Base-by-base conservation (phyloP, 2,797 vertebrate species). In the Chelidonichthys spinosus region DNA sequence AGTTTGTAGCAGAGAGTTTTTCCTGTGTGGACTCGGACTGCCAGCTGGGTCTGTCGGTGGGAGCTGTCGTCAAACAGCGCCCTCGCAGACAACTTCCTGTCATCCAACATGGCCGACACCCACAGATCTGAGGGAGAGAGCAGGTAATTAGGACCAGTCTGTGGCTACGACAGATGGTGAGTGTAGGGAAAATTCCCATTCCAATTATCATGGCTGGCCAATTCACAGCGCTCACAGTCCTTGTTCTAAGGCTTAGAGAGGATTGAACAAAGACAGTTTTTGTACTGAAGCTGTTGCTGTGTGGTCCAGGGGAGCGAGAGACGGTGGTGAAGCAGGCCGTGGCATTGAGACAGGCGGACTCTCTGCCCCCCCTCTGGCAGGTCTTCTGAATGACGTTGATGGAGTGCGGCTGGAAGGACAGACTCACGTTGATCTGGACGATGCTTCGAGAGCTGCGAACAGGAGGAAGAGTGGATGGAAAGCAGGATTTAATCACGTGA, bases 311-410 rank as follows among this genome's bases (percentile, higher is more conserved):
- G 0, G 96, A 96, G 14, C 85, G 95, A 2, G 97, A 96, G 18
- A 93, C 85, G 0, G 91, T 93, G 3, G 75, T 91, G 92, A 97
- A 97, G 85, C 97, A 98, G 87, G 95, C 90, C 0, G 87, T 93
- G 60, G 95, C 95, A 0, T 95, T 94, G 47, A 97, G 90, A 62
- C 97, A 98, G 39, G 94, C 93, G 0, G 96, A 96, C 17, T 97
- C 96, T 69, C 96, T 91, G 80, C 93, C 91, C 0, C 94, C 94
- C 6, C 94, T 89, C 71, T 91, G 93, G 84, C 97, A 98, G 76
- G 96, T 95, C 87, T 95, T 96, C 88, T 95, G 96, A 53, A 97
- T 96, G 77, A 98, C 95, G 6, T 96, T 97, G 86, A 98, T 95
- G 78, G 95, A 94, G 5, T 95, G 84, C 0, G 97, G 97, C 70